Base-by-base conservation (phyloP, 1,140 invertebrate genomes). In the Drusus annulatus region DNA sequence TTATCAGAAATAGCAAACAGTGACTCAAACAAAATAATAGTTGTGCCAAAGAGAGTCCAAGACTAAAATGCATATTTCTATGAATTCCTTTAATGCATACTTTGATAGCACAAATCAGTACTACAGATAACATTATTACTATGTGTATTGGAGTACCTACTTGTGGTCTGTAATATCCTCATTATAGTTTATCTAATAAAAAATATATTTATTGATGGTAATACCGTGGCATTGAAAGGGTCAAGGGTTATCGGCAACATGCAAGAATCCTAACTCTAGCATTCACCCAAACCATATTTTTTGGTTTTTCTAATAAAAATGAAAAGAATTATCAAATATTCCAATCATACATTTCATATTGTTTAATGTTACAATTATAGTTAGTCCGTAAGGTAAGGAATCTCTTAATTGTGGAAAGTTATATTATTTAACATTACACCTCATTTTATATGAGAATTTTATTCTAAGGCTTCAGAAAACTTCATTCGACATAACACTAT, bases 351-450 rank as follows among this genome's bases (percentile, higher is more conserved):
- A 28, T 25, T 65, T n/a, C 62, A 65, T 36, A 21, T 65, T 25
- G 21, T 65, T 25, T 25, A 28, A 65, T 28, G 21, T 65, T 65
- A 65, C 5, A 45, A 45, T 45, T 31, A 65, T 28, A 65, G 25
- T 65, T 65, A 65, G 62, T 65, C 62, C 21, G 62, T 65, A 65
- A 65, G 62, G 28, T 65, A 65, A 16, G 62, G 62, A 65, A 65
- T 65, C 62, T 65, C 62, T 65, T 28, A 65, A 7, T 65, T 65
- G 62, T 25, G 36, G 6, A 65, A 65, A 65, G n/a, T 21, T 65
- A 63, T 31, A 25, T 65, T 65, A 16, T 25, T 28, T 25, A 13
- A 25, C 62, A 25, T 31, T 45, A 45, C 36, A 65, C 21, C 21
- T 65, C 19, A 63, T 63, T 8, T 63, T 65, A 23, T 21, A 63